Conservation (phyloP, 2,888 invertebrate species). For the Nomada lathburiana region DNA sequence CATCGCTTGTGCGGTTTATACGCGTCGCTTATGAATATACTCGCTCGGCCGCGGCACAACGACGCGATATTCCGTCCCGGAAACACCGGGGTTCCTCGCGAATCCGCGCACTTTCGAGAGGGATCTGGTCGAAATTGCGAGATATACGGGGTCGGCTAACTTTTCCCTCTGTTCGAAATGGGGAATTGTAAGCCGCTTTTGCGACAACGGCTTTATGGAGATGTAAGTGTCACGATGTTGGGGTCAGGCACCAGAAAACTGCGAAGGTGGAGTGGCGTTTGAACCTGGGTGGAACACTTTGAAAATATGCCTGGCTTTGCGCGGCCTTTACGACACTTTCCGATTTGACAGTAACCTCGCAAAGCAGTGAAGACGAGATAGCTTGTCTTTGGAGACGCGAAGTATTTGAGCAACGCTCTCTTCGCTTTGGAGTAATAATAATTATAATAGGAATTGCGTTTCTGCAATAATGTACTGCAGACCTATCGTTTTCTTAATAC, state of each 20-base stretch:
- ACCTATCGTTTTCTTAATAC: too few relatives aligned
- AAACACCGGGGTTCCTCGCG: constrained; percentile 16
- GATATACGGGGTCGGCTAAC: not conserved
- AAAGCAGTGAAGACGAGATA: too few relatives aligned
- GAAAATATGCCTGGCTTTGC: too few relatives aligned
- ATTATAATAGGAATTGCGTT: too few relatives aligned
- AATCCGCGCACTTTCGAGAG: constrained; percentile 17
- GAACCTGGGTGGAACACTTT: too few relatives aligned
- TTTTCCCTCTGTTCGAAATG: constrained; percentile 21
- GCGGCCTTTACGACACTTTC: too few relatives aligned
- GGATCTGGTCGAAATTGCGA: constrained; percentile 21
- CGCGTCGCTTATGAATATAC: constrained; percentile 68
- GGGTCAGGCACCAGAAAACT: not conserved
- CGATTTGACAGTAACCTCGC: too few relatives aligned
- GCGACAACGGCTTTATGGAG: not conserved
- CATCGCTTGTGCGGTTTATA: constrained; percentile 66
- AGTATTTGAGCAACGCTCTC: too few relatives aligned
- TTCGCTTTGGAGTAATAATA: too few relatives aligned
- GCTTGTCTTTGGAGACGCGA: too few relatives aligned
- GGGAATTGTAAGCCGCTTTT: constrained; percentile 13
- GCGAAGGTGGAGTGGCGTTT: not conserved
- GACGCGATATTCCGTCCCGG: constrained; percentile 29
- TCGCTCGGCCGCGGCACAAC: constrained; percentile 34
- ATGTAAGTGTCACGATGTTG: not conserved
- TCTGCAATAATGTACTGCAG: too few relatives aligned